Evolutionary conservation across 2,797 vertebrate species (phyloP).

Genomic region (Peromyscus nudipes): DNA sequence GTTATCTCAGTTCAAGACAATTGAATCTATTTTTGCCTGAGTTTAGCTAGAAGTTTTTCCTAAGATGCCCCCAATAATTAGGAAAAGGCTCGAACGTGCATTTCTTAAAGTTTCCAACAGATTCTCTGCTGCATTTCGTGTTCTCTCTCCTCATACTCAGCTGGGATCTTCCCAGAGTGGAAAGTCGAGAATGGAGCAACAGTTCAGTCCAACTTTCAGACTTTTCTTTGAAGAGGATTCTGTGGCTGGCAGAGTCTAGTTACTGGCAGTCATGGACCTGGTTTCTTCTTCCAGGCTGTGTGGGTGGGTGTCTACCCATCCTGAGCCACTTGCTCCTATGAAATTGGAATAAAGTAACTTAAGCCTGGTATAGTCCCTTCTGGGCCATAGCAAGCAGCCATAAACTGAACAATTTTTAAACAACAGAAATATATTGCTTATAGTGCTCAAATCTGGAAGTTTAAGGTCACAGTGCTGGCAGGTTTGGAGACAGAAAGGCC

Average conservation of each 20-base stretch:
- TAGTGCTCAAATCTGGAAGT: neutral
- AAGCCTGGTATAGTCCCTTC: neutral
- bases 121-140: neutral
- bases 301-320: neutral
- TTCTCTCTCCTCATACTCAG: neutral
- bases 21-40: constrained; percentile 13
- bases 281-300: neutral
- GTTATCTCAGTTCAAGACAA: neutral
- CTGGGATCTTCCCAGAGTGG: neutral
- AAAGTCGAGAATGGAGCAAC: neutral
- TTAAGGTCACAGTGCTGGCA: neutral
- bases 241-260: neutral
- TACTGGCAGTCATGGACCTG: neutral
- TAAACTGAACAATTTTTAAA: neutral
- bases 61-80: constrained; percentile 5
- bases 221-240: neutral
- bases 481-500: neutral
- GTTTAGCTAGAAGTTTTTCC: neutral
- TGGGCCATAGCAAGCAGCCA: neutral
- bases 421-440: neutral
- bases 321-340: neutral
- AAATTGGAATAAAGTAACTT: neutral
- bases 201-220: neutral
- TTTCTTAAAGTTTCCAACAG: neutral
- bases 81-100: neutral